These are phyloP conservation scores for Smittia aterrima DNA, from an alignment of 2,888 invertebrate genomes.

Conservation along the genomic window DNA sequence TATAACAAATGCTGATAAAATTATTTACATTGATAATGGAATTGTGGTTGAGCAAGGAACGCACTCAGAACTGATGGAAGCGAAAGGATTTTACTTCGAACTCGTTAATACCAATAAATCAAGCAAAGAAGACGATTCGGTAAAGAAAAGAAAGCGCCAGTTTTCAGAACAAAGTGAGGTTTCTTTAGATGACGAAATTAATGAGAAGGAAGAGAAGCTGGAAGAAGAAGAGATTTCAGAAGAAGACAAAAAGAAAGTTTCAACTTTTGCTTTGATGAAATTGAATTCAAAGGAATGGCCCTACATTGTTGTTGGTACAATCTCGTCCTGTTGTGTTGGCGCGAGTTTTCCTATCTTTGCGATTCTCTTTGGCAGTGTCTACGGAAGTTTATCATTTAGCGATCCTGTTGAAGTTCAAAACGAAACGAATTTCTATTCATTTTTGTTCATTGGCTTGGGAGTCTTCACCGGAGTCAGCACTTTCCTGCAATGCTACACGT, in stretches of 20 bases:
- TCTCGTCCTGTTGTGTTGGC: slow-evolving; percentile 68
- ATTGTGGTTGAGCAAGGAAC: slow-evolving; percentile 70
- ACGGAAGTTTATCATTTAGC: slow-evolving; percentile 63
- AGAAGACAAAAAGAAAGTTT: slow-evolving; percentile 48
- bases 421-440: slow-evolving; percentile 61
- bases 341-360: slow-evolving; percentile 72
- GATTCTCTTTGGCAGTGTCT: slow-evolving; percentile 75
- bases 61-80: slow-evolving; percentile 66
- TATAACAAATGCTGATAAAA: slow-evolving; percentile 67
- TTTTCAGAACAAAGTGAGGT: too few relatives aligned
- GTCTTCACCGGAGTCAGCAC: slow-evolving; percentile 65
- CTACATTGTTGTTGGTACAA: slow-evolving; percentile 61
- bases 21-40: slow-evolving; percentile 70
- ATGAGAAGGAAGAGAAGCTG: slow-evolving; percentile 45
- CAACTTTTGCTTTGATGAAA: slow-evolving; percentile 61
- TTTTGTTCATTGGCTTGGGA: slow-evolving; percentile 65
- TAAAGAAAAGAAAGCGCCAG: too few relatives aligned
- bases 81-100: slow-evolving; percentile 64
- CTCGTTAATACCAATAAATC: slow-evolving; percentile 63
- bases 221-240: slow-evolving; percentile 41
- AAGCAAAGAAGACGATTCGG: too few relatives aligned
- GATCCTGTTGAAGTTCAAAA: slow-evolving; percentile 59
- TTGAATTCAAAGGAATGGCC: slow-evolving; percentile 70
- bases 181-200: slow-evolving; percentile 49
- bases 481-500: slow-evolving; percentile 70